Conservation (phyloP, 2,888 invertebrate species). For the Apamea crenata region DNA sequence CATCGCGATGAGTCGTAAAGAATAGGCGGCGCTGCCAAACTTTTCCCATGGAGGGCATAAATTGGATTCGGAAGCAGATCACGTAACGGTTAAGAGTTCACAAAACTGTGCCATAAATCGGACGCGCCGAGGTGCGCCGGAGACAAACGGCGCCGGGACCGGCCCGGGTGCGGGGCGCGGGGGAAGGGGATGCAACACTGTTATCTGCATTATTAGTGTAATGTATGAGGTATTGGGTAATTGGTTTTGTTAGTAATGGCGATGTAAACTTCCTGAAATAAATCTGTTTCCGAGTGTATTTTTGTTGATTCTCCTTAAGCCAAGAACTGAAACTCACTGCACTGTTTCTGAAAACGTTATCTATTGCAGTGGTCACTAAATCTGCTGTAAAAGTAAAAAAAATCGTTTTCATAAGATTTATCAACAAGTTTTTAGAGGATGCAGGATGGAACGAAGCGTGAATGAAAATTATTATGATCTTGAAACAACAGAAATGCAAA, state of each 20-base stretch:
- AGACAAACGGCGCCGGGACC: conserved; percentile 88
- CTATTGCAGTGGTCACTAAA: neutral
- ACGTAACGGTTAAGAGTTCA: conserved; percentile 91
- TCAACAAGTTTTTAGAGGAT: neutral
- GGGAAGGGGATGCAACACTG: conserved; percentile 63
- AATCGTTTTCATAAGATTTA: neutral
- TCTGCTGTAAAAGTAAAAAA: neutral
- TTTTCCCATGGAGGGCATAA: conserved; percentile 89
- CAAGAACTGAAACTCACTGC: neutral
- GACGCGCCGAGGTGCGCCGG: conserved; percentile 89
- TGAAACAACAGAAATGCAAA: neutral
- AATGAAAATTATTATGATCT: neutral
- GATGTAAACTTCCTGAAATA: conserved; percentile 1
- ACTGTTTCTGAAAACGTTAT: neutral
- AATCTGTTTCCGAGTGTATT: neutral
- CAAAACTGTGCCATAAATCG: conserved; percentile 90
- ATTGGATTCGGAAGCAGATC: conserved; percentile 90
- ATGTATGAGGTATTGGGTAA: conserved; percentile 62
- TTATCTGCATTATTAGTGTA: conserved; percentile 64
- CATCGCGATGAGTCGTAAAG: conserved; percentile 87
- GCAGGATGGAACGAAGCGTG: too few relatives aligned
- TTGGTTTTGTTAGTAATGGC: conserved; percentile 25
- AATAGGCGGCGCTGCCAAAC: conserved; percentile 85
- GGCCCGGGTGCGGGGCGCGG: conserved; percentile 60
- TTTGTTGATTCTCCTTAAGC: neutral